Conservation (phyloP, 2,888 invertebrate genomes). For the Drosophila stalkeri region DNA sequence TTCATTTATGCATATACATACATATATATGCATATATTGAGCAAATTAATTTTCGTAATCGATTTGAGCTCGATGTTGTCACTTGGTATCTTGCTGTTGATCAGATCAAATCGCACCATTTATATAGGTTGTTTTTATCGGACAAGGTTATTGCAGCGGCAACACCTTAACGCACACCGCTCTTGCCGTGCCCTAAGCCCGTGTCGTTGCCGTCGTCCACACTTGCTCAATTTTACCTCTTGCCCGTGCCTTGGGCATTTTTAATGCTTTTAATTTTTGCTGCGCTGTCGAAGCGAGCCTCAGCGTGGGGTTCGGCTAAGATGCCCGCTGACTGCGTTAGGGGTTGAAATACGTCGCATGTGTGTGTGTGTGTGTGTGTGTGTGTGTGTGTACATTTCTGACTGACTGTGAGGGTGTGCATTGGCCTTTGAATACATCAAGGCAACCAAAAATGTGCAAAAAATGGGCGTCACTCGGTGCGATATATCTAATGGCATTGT, state of each 20-base stretch:
- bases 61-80: background rate
- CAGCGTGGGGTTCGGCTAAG: constrained; percentile 41
- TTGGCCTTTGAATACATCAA: constrained; percentile 66
- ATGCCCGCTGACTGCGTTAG: constrained; percentile 47
- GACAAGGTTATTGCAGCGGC: constrained; percentile 68
- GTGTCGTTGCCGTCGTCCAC: constrained; percentile 25
- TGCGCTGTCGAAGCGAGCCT: constrained; percentile 52
- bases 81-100: constrained; percentile 35
- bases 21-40: too few relatives aligned
- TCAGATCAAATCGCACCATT: constrained; percentile 8
- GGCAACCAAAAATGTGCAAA: constrained; percentile 78
- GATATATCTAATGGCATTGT: constrained; percentile 77
- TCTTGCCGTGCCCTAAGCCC: background rate
- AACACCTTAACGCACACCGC: constrained; percentile 56
- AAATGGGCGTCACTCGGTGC: constrained; percentile 77
- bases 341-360: constrained; percentile 59
- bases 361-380: constrained; percentile 6
- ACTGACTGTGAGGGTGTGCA: constrained; percentile 45
- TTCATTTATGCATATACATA: too few relatives aligned
- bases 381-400: constrained; percentile 29
- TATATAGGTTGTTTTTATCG: constrained; percentile 21
- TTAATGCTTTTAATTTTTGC: constrained; percentile 80
- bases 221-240: constrained; percentile 46
- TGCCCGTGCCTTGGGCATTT: constrained; percentile 65
- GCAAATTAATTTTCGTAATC: background rate